Base-by-base conservation (phyloP, 2,888 invertebrate species). In the Caenorhabditis angaria region DNA sequence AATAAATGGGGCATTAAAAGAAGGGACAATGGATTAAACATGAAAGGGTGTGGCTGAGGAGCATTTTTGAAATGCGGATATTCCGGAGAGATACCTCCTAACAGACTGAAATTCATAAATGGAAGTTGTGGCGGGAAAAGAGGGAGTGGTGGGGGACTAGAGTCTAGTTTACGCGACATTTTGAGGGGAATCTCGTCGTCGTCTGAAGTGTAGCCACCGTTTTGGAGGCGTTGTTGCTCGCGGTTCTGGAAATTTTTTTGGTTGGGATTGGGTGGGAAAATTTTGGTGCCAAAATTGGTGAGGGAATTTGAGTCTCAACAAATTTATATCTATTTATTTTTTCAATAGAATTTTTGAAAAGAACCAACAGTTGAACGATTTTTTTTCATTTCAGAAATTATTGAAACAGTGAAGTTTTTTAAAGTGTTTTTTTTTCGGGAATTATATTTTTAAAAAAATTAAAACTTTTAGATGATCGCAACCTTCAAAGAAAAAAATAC, bases 1-100 rank as follows among this genome's bases (percentile, higher is more conserved):
- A 18, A 60, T 51, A 78, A 62, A 48, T 78, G 78, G 3, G 78
- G 78, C 66, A 78, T 69, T 32, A 76, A 57, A 24, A 78, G 64
- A 0, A 78, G 60, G 24, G 72, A 72, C 0, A 78, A 50, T 8
- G 78, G 78, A 29, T 78, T 78, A 32, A 78, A 61, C 25, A 78
- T 48, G 0, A 64, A 47, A 10, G 60, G 64, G n/a, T 41, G 41
- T 14, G 41, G 41, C 41, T 41, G 27, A 41, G 41, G 41, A 18
- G 41, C 41, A 18, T 41, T 41, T n/a, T n/a, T n/a, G n/a, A n/a
- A n/a, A n/a, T n/a, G n/a, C n/a, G n/a, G n/a, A n/a, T n/a, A n/a
- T n/a, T n/a, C n/a, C n/a, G n/a, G n/a, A n/a, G n/a, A n/a, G n/a
- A n/a, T n/a, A 41, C 10, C 2, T 12, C 6, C 6, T 5, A 70